Conservation (phyloP, 2,888 invertebrate species). For the Rhynchonema sp. region DNA sequence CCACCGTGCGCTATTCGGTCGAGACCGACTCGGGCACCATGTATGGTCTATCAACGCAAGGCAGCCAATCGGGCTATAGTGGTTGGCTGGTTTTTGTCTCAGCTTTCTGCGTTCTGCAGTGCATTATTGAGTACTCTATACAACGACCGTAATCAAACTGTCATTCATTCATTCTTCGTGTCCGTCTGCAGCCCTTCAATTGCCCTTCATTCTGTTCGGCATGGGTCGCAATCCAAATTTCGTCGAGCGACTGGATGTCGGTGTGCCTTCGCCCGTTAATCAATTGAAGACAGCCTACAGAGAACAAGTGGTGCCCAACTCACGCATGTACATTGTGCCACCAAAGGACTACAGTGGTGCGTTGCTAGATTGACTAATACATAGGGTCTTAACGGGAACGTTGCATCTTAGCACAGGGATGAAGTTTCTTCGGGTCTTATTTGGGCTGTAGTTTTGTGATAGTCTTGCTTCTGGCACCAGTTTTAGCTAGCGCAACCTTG, state of each 20-base stretch:
- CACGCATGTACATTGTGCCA: slow-evolving; percentile 91
- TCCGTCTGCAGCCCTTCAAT: slow-evolving; percentile 72
- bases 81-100: too few species aligned
- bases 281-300: neutral
- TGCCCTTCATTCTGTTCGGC: slow-evolving; percentile 87
- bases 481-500: too few species aligned
- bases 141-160: too few species aligned
- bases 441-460: too few species aligned
- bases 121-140: too few species aligned
- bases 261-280: slow-evolving; percentile 31
- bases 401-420: too few species aligned
- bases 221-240: slow-evolving; percentile 95
- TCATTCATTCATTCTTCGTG: too few species aligned
- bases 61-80: neutral
- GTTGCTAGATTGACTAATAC: too few species aligned
- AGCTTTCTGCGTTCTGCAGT: neutral
- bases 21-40: neutral
- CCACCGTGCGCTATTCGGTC: neutral
- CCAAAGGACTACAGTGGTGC: slow-evolving; percentile 30
- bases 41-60: neutral
- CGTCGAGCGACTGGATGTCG: slow-evolving; percentile 66
- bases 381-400: too few species aligned
- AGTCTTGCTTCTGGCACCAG: too few species aligned
- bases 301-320: slow-evolving; percentile 57
- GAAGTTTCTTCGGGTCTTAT: too few species aligned